phyloP scores from a whole-genome alignment of 2,113 vertebrate genomes.

The Coptodon rendalli region DNA sequence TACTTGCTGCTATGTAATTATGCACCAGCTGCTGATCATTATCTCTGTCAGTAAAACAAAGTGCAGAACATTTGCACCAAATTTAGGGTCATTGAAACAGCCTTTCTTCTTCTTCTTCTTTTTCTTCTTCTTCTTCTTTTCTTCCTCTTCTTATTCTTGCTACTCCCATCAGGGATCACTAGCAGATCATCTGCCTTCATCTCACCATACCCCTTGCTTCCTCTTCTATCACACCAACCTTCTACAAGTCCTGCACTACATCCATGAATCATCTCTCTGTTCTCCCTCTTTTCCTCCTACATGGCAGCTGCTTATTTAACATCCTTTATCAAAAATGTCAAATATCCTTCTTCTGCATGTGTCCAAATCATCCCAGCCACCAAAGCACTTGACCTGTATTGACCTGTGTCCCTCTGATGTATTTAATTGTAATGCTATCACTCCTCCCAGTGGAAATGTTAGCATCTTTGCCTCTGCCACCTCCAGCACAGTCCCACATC shows the following conservation, averaged over 20 bases:
- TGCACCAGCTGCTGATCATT: background rate
- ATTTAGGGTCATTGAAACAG: background rate
- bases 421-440: background rate
- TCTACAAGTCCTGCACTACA: background rate
- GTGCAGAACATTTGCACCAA: background rate
- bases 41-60: background rate
- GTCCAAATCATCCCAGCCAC: background rate
- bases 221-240: background rate
- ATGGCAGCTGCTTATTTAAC: background rate
- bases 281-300: background rate
- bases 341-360: background rate
- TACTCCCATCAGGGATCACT: rapidly evolving
- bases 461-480: background rate
- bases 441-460: background rate
- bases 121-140: background rate
- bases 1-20: background rate
- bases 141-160: background rate
- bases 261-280: background rate
- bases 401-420: background rate
- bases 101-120: rapidly evolving
- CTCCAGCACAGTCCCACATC: background rate
- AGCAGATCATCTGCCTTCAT: background rate
- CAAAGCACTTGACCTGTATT: background rate
- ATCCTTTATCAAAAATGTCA: background rate
- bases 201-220: background rate